Base-by-base conservation (phyloP, 2,797 vertebrate genomes). In the Aplochiton taeniatus region DNA sequence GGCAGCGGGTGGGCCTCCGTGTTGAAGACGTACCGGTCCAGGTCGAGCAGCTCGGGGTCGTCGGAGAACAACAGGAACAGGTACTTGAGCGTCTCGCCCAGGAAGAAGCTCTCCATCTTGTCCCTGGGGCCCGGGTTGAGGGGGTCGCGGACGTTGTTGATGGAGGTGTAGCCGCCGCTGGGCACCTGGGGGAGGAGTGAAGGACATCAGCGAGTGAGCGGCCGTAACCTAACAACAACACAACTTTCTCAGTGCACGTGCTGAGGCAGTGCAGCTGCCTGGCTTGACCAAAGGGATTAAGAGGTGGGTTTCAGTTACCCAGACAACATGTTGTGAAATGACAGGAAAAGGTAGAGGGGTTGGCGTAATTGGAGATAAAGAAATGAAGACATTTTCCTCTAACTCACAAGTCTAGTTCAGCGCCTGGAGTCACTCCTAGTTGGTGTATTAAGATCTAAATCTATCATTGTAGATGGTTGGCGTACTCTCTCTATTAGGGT, bases 51-150 rank as follows among this genome's bases (percentile, higher is more conserved):
- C 65, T 94, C 90, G 1, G 63, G 64, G 54, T 98, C 93, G 0
- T 98, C 93, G 0, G 95, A 96, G 81, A 99, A 98, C 12, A 99
- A 93, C 76, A 99, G 89, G 62, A 91, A 99, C 42, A 99, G 77
- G 83, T 99, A 99, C 79, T 99, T 99, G 12, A 99, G 91, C 0
- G 98, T 99, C 87, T 99, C 98, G 0, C 96, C 96, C 18, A 98
- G 91, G 76, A 99, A 99, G 88, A 99, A 99, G 74, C 96, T 99
- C 89, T 99, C 98, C 98, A 99, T 99, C 88, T 98, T 99, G 90
- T 99, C 97, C 63, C 94, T 84, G 31, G 95, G 95, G 41, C 91
- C 90, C 0, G 95, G 95, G 78, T 92, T 94, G 0, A 63, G 65
- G 0, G 94, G 89, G 76, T 93, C 93, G 46, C 93, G 93, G 19